These are phyloP conservation scores for Cephus sareptanus DNA, from an alignment of 2,888 invertebrate species.

Conservation along the genomic window DNA sequence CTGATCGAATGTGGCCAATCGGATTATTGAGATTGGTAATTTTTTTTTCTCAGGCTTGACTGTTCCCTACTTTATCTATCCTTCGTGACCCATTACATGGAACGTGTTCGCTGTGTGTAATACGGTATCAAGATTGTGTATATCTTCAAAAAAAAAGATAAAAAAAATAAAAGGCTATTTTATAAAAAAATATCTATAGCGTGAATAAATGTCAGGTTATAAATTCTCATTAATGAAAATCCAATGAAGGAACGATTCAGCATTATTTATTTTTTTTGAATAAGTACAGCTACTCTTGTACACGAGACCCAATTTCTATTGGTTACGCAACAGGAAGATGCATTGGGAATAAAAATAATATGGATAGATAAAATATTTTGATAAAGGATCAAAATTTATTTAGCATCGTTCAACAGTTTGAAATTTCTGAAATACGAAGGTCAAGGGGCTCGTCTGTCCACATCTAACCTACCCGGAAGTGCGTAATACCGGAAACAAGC, in stretches of 20 bases:
- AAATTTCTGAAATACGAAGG: neutral
- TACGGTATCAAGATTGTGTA: neutral
- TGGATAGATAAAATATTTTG: neutral
- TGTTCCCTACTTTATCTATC: neutral
- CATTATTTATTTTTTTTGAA: neutral
- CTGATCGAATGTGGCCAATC: neutral
- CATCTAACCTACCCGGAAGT: neutral
- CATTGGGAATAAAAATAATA: neutral
- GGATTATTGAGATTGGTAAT: neutral
- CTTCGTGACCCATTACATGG: neutral
- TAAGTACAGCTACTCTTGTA: neutral
- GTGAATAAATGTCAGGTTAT: neutral
- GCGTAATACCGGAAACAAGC: neutral
- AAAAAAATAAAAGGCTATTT: neutral
- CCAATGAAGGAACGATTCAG: neutral
- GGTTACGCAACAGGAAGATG: neutral
- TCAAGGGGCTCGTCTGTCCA: neutral
- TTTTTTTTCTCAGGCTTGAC: neutral
- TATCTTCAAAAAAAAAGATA: neutral
- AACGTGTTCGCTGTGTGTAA: neutral
- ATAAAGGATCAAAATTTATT: neutral
- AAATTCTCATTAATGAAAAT: neutral
- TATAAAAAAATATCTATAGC: neutral
- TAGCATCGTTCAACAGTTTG: neutral
- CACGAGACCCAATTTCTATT: neutral